phyloP scores from a whole-genome alignment of 2,888 invertebrate genomes.

The Machimus atricapillus region DNA sequence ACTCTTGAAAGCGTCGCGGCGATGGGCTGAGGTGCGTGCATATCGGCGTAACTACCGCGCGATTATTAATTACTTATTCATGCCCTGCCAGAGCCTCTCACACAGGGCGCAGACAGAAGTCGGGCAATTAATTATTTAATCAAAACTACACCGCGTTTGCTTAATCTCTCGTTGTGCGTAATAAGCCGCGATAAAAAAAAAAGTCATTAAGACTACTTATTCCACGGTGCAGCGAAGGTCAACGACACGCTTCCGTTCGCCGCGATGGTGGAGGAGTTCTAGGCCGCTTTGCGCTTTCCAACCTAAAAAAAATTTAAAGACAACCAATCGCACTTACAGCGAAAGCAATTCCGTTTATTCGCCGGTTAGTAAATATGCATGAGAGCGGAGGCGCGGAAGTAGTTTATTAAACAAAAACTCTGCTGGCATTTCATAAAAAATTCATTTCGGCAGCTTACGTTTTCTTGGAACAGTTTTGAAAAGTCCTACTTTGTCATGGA shows the following conservation, averaged over 20 bases:
- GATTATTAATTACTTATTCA: conserved; percentile 27
- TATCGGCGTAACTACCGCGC: background rate
- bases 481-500: background rate
- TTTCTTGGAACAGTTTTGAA: background rate
- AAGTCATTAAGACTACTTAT: background rate
- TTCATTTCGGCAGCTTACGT: background rate
- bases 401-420: background rate
- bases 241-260: background rate
- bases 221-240: background rate
- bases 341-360: background rate
- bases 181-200: conserved; percentile 16
- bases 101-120: background rate
- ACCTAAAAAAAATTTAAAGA: background rate
- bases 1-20: background rate
- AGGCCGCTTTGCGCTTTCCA: background rate
- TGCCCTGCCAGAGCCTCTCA: background rate
- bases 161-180: conserved; percentile 32
- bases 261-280: background rate
- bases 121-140: conserved; percentile 29
- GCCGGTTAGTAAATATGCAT: background rate
- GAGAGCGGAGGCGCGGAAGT: background rate
- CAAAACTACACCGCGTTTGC: conserved; percentile 30
- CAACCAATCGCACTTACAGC: background rate
- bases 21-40: conserved; percentile 12
- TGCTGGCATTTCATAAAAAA: background rate